Evolutionary conservation across 2,113 vertebrate species (phyloP).

Genomic region (Sylvia atricapilla): DNA sequence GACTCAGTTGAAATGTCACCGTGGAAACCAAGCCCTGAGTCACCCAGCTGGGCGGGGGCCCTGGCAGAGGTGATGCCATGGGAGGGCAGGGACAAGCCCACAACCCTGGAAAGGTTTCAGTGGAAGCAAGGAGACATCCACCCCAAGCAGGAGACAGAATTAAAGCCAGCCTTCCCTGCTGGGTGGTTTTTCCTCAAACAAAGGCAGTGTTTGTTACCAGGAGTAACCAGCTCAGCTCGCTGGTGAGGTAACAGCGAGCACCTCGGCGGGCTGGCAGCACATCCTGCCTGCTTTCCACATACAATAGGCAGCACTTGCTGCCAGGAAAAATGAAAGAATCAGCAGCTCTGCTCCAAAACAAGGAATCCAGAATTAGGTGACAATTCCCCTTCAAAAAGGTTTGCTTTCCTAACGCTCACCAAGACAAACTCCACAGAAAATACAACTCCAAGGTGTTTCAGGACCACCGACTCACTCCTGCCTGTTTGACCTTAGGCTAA

Average conservation of each 20-base stretch:
- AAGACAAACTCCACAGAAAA: neutral
- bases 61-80: neutral
- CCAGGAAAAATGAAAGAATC: slow-evolving; percentile 50
- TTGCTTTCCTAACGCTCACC: neutral
- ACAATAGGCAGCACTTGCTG: slow-evolving; percentile 48
- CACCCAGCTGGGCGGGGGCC: neutral
- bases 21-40: slow-evolving; percentile 4
- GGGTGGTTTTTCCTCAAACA: neutral
- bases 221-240: neutral
- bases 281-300: slow-evolving; percentile 31
- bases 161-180: neutral
- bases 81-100: neutral
- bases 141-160: neutral
- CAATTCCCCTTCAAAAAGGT: neutral
- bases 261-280: neutral
- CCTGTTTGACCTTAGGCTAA: accelerated
- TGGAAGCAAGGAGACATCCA: neutral
- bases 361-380: neutral
- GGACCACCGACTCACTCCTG: neutral
- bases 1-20: neutral
- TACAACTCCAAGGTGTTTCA: neutral
- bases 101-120: neutral
- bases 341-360: slow-evolving; percentile 41
- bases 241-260: neutral
- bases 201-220: neutral